Conservation (phyloP, 53 echinoderm and acorn worm genomes). For the Astropecten irregularis region DNA sequence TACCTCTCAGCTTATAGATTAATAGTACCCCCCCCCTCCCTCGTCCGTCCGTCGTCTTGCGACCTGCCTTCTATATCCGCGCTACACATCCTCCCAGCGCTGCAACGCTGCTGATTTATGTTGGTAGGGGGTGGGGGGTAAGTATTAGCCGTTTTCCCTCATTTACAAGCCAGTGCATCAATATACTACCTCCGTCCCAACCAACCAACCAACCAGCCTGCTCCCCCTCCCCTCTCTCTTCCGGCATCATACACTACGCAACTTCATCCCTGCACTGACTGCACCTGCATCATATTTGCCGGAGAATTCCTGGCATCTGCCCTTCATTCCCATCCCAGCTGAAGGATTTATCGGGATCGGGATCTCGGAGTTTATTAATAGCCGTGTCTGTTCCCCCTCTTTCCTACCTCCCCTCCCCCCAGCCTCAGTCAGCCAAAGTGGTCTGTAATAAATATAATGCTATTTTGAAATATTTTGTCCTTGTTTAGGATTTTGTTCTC, state of each 20-base stretch:
- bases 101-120: slow-evolving; percentile 17
- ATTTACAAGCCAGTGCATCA: slow-evolving; percentile 14
- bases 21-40: neutral
- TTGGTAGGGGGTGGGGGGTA: no score
- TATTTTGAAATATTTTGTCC: no score
- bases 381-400: no score
- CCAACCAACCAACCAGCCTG: no score
- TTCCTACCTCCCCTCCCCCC: no score
- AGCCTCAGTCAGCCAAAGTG: neutral
- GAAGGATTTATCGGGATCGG: slow-evolving; percentile 46
- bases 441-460: slow-evolving; percentile 29
- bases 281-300: slow-evolving; percentile 21
- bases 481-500: no score
- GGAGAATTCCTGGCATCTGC: slow-evolving; percentile 34
- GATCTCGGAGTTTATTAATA: slow-evolving; percentile 26
- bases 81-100: neutral
- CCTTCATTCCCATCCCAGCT: slow-evolving; percentile 18
- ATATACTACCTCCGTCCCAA: no score
- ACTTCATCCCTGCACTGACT: slow-evolving; percentile 8
- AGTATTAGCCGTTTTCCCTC: slow-evolving; percentile 17
- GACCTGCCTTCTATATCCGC: neutral
- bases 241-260: no score
- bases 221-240: no score
- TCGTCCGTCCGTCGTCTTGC: neutral
- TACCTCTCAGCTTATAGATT: neutral